Evolutionary conservation across 2,888 invertebrate species (phyloP).

Genomic region (Cheilosia pagana): DNA sequence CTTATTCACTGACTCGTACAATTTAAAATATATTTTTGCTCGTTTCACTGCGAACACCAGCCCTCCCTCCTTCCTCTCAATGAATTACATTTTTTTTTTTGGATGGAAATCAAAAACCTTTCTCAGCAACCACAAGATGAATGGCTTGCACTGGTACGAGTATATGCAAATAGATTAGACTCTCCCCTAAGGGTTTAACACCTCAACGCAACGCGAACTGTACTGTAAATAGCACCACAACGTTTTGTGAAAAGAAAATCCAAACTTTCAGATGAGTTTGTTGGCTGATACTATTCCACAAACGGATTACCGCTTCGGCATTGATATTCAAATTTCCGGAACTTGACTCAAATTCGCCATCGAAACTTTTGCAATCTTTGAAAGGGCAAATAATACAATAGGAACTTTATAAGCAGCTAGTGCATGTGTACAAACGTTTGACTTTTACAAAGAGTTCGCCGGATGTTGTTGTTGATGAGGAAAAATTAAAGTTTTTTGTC

Average conservation of each 20-base stretch:
- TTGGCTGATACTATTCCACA: background rate
- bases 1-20: slow-evolving; percentile 24
- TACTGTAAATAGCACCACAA: background rate
- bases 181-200: background rate
- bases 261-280: slow-evolving; percentile 9
- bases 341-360: slow-evolving; percentile 1
- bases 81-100: too few species aligned
- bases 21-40: slow-evolving; percentile 2
- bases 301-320: background rate
- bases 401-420: slow-evolving; percentile 7
- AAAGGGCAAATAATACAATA: slow-evolving; percentile 4
- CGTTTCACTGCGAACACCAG: background rate
- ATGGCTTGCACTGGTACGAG: too few species aligned
- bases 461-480: too few species aligned
- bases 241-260: background rate
- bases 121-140: too few species aligned
- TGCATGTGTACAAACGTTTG: too few species aligned
- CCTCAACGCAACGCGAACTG: background rate
- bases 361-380: slow-evolving; percentile 31
- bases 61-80: background rate
- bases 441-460: too few species aligned
- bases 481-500: too few species aligned
- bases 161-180: too few species aligned
- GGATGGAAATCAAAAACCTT: too few species aligned
- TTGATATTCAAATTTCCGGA: slow-evolving; percentile 22